Conservation (phyloP, 2,888 invertebrate genomes). For the Acrocyrtus sp. region DNA sequence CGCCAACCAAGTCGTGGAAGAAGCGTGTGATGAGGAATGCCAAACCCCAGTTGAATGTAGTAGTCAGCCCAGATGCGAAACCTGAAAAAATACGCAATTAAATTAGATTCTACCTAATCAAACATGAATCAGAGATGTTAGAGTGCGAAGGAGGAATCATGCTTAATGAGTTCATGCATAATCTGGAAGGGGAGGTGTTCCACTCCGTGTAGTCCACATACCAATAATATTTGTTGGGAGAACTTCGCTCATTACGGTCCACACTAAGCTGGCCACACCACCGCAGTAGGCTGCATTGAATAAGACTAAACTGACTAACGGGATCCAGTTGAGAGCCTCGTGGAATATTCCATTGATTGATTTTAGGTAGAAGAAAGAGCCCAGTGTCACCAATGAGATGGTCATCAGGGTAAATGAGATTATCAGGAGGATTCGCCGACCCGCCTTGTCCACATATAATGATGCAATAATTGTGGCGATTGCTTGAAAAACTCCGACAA, state of each 20-base stretch:
- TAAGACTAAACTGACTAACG: slow-evolving; percentile 76
- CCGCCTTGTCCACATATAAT: slow-evolving; percentile 81
- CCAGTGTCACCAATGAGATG: slow-evolving; percentile 24
- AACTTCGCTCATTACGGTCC: slow-evolving; percentile 86
- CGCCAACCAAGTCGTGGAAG: slow-evolving; percentile 71
- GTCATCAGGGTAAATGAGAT: slow-evolving; percentile 69
- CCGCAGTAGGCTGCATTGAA: slow-evolving; percentile 81
- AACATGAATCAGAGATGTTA: no score
- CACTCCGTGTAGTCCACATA: no score
- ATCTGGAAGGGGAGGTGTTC: no score
- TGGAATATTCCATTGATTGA: slow-evolving; percentile 30
- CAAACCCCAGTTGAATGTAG: slow-evolving; percentile 76
- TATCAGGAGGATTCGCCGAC: slow-evolving; percentile 80
- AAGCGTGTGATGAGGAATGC: slow-evolving; percentile 81
- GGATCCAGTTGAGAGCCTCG: slow-evolving; percentile 71
- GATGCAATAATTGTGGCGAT: slow-evolving; percentile 69
- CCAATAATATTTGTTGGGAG: slow-evolving; percentile 78
- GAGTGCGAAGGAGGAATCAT: no score
- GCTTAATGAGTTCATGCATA: no score
- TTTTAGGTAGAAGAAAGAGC: slow-evolving; percentile 31
- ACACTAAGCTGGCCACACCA: slow-evolving; percentile 81
- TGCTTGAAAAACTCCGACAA: slow-evolving; percentile 72
- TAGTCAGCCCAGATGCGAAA: slow-evolving; percentile 71
- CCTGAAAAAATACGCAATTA: slow-evolving; percentile 70
- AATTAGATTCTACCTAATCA: no score